Base-by-base conservation (phyloP, 2,797 vertebrate species). In the Xerus rutilus region DNA sequence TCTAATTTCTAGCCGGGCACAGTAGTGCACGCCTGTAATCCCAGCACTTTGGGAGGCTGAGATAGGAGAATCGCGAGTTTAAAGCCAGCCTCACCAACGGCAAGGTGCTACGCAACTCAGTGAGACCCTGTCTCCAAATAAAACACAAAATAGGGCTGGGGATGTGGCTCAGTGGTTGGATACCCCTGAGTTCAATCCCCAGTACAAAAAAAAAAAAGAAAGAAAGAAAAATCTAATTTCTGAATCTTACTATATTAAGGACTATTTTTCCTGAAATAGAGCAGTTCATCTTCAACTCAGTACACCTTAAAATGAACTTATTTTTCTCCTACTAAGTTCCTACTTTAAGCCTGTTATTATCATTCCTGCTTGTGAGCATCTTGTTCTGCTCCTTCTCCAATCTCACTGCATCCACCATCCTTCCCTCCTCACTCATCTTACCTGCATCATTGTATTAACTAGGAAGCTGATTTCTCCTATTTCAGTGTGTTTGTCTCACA, bases 251-350 rank as follows among this genome's bases (percentile, higher is more conserved):
- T 86, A 7, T 91, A 1, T 18, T n/a, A 52, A 69, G 45, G 86
- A n/a, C 57, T 76, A 8, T 91, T 91, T 69, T 49, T 85, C 59
- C 62, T 5, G 32, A 52, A 84, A 45, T 39, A 83, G 74, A 49
- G 21, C 28, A 35, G 57, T n/a, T 94, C 45, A 65, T 78, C 70
- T 73, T 94, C 52, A 85, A 47, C 91, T 76, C 49, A 4, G 39
- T 72, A 20, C 76, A 47, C 70, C 47, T 83, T 70, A 54, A 83
- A 21, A 64, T 57, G 81, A 84, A 54, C 39, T 70, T 76, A 23
- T 65, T 52, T 89, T 69, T 52, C 92, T 95, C 84, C 62, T 47
- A 84, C 54, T 18, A 35, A 39, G 72, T 62, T 78, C 85, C 91
- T 35, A 62, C 12, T 15, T 30, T 14, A 30, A 64, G 12, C 45